Base-by-base conservation (phyloP, 2,797 vertebrate genomes). In the Sciaenops ocellatus region DNA sequence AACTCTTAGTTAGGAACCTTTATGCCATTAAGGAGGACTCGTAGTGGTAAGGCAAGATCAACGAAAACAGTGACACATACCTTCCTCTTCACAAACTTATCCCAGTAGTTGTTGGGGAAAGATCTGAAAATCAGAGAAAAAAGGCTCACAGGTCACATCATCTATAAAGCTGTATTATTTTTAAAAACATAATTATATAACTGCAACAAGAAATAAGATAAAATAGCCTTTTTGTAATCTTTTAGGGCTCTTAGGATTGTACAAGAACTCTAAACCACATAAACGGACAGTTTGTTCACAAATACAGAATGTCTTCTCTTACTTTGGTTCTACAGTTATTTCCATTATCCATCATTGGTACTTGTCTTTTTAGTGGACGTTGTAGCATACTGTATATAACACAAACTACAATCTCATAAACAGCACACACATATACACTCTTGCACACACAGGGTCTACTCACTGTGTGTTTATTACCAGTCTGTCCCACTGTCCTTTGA, bases 41-140 rank as follows among this genome's bases (percentile, higher is more conserved):
- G 5, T 12, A 22, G 44, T 34, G 26, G 30, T 4, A 24, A 13
- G 12, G 60, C 7, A 16, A 10, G 13, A 68, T 59, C 24, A 18
- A 38, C 34, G 2, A 38, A 9, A 38, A 56, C 4, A 15, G 16
- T 54, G 3, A 22, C 17, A 90, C 93, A 83, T 92, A 98, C 98
- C 96, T 99, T 99, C 91, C 98, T 96, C 93, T 99, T 99, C 73
- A 99, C 98, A 96, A 99, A 99, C 86, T 99, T 99, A 86, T 99
- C 98, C 98, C 98, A 99, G 78, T 99, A 99, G 89, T 99, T 99
- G 90, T 98, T 98, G 69, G 98, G 98, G 83, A 99, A 99, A 79
- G 97, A 99, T 85, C 97, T 99, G 88, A 90, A 95, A 80, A 86
- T 47, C 80, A 66, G 84, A 61, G 4, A 84, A 26, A 76, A 70